Base-by-base conservation (phyloP, 2,888 invertebrate genomes). In the Polietes domitor region DNA sequence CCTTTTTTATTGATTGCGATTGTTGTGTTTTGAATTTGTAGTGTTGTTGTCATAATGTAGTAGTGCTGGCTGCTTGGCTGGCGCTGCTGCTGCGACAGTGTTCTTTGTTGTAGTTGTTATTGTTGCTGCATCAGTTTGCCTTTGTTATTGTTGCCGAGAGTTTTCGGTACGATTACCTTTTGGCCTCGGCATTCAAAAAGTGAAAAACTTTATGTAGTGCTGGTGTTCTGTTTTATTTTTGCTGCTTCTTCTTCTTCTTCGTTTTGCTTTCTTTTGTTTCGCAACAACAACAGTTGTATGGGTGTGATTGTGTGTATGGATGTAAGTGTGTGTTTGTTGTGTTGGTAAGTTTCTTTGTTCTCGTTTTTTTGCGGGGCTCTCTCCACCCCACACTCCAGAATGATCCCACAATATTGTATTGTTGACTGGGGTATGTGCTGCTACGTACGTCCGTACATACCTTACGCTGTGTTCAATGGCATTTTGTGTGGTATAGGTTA, bases 161-260 rank as follows among this genome's bases (percentile, higher is more conserved):
- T 55, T 75, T 79, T 81, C 77, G 80, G 85, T 86, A 74, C 86
- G 83, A 83, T 79, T 86, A 83, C 86, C 85, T 85, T 83, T 85
- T 86, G 86, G 86, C 86, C 86, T 86, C 86, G 86, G 86, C 86
- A 86, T 86, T 86, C 86, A 86, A 85, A 86, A 86, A 83, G 85
- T 85, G 82, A 68, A 78, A 85, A 85, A 85, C 79, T 85, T 81
- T 50, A 21, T 55, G 50, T 77, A 24, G 32, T 24, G n/a, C 24
- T 73, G 21, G 55, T 37, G 37, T 37, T 37, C 7, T 53, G 21
- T 26, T 65, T 28, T 63, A 15, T 19, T 55, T 83, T 26, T 65
- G 1, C 68, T 82, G 55, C 80, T 77, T 32, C 24, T n/a, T 15
- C 47, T 32, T n/a, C 17, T 63, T 24, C 15, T 43, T 21, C 3